A percentile compares a stretch with the other conserved stretches of the same genome.
Evolutionary conservation across 2,113 vertebrate genomes (phyloP).

Genomic region (Collichthys lucidus): DNA sequence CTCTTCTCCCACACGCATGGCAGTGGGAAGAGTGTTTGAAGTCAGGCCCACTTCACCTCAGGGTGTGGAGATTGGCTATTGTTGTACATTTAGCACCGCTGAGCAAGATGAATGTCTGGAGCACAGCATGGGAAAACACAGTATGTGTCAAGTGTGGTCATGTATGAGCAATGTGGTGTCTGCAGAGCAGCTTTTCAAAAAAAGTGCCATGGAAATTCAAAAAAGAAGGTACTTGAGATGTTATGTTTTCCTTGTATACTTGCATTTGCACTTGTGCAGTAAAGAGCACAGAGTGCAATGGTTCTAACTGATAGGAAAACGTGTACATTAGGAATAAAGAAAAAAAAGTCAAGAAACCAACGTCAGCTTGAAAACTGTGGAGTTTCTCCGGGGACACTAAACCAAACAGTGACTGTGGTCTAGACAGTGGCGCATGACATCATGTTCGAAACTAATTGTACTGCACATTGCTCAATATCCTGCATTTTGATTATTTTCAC

Average conservation of each 20-base stretch:
- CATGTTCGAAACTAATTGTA: conserved; percentile 14
- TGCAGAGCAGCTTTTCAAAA: conserved; percentile 41
- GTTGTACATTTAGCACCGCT: conserved; percentile 73
- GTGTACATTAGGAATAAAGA: background rate
- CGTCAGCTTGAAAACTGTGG: conserved; percentile 25
- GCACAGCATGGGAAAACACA: conserved; percentile 66
- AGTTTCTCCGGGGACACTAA: conserved; percentile 19
- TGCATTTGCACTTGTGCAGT: background rate
- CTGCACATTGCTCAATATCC: conserved; percentile 10
- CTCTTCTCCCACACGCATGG: conserved; percentile 72
- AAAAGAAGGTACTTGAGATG: background rate
- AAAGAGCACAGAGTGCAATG: background rate
- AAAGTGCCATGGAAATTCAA: conserved; percentile 30
- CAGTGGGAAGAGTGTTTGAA: conserved; percentile 76
- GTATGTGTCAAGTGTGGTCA: conserved; percentile 70
- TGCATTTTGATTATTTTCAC: conserved; percentile 23
- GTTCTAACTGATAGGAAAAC: background rate
- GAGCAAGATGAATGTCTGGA: conserved; percentile 73
- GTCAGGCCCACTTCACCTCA: conserved; percentile 75
- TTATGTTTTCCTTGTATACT: conserved; percentile 2
- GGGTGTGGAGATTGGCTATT: conserved; percentile 77
- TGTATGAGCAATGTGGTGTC: conserved; percentile 61
- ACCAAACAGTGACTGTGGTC: conserved; percentile 26
- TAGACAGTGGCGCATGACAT: conserved; percentile 50
- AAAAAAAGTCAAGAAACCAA: background rate